Evolutionary conservation across 2,797 vertebrate species (phyloP), one percentile per base, ranked within the genome.

Genomic region (Parauchenoglanis ngamensis): DNA sequence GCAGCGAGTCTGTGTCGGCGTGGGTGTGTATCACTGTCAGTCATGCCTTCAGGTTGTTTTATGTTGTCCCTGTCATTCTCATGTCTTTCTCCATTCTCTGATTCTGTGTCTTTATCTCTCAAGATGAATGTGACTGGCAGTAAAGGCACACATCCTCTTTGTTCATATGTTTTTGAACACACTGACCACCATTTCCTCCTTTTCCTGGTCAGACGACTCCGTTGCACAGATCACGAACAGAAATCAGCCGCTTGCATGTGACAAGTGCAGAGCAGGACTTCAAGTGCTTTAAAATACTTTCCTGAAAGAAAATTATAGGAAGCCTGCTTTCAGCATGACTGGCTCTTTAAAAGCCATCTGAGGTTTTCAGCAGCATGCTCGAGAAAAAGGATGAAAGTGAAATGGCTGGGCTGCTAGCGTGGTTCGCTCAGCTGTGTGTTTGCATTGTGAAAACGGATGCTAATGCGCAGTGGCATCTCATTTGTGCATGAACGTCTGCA

Each of bases 161-260:
- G 0, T 67, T 4, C 52, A 0, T 65, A n/a, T 49, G 1, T 13
- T 80, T 83, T 54, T 59, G 44, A 8, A 57, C 80, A 35, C 35
- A 31, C 72, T 65, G 67, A 83, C 79, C 65, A 54, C 78, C 12
- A 35, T 81, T 89, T 90, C 88, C 88, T 89, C 83, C 57, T 87
- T 81, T 89, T 87, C 77, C 85, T 81, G 83, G 63, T 67, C 72
- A 88, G 67, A 79, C 1, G 68, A 52, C n/a, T 15, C 19, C 8
- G 3, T n/a, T 72, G 82, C 52, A n/a, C 82, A 46, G 40, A 65
- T 49, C 59, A 46, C 57, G 2, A 13, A 81, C 79, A 44, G 35
- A 82, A 65, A 63, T 65, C 15, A 2, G 54, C 10, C 5, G 10
- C 80, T 31, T 0, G 17, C 80, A 67, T n/a, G 44, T 82, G 61